Percentiles rank a stretch among this genome's conserved stretches.
Conservation (phyloP, 2,113 vertebrate species). For the Acrocephalus kingi region DNA sequence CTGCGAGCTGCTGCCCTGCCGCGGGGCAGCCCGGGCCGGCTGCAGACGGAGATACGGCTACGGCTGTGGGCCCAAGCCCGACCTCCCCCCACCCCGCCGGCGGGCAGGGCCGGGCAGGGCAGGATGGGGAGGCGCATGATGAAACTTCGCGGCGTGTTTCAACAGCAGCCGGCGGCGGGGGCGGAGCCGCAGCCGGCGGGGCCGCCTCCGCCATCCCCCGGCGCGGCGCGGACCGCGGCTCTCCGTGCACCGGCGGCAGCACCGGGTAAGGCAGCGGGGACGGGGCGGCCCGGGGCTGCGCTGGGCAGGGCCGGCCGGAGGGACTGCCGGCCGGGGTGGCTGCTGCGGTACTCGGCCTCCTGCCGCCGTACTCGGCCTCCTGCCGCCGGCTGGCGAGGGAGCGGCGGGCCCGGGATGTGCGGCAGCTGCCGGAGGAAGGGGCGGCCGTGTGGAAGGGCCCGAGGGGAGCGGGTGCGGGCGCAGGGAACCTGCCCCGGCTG, state of each 20-base stretch:
- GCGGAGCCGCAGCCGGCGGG: neutral
- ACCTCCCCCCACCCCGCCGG: too few species aligned
- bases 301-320: too few species aligned
- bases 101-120: neutral
- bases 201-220: neutral
- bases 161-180: neutral
- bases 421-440: neutral
- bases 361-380: neutral
- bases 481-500: accelerated
- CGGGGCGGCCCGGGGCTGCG: too few species aligned
- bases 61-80: accelerated
- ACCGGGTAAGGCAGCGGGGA: neutral
- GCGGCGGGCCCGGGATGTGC: neutral
- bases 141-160: constrained; percentile 43
- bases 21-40: accelerated
- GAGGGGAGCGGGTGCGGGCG: accelerated
- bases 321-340: too few species aligned
- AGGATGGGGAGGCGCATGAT: neutral
- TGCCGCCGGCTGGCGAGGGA: neutral
- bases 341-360: too few species aligned
- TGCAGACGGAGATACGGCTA: accelerated
- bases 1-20: accelerated
- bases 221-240: too few species aligned
- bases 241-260: neutral
- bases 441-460: neutral